A percentile compares a stretch with the other conserved stretches of the same genome.
Evolutionary conservation across 64 coral and sea anemone genomes (phyloP).

Genomic region (Stylophora pistillata): DNA sequence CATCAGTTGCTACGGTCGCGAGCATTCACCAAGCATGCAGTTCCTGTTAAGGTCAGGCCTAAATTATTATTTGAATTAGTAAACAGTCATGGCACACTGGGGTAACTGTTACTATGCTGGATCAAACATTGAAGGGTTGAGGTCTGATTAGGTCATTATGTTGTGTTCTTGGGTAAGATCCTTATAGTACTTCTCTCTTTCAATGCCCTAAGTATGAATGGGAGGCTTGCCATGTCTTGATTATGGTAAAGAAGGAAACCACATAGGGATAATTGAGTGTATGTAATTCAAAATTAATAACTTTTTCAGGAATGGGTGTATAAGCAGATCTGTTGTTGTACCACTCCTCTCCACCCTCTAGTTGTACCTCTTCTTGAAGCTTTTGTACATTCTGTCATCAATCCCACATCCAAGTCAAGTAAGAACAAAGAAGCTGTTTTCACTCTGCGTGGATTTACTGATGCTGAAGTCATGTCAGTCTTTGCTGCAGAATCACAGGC

Average conservation of each 20-base stretch:
- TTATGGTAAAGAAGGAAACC: no score
- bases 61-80: no score
- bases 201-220: no score
- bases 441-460: conserved; percentile 80
- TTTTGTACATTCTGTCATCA: conserved; percentile 91
- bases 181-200: no score
- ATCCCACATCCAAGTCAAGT: conserved; percentile 64
- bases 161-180: no score
- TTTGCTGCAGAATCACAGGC: conserved; percentile 69
- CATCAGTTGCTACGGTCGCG: conserved; percentile 84
- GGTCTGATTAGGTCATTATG: no score
- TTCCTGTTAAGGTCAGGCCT: conserved; percentile 82
- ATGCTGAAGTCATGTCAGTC: conserved; percentile 76
- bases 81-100: no score
- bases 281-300: neutral
- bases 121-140: no score
- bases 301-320: conserved; percentile 88
- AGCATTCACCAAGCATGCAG: conserved; percentile 93
- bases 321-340: conserved; percentile 82
- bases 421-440: conserved; percentile 30
- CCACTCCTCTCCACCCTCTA: conserved; percentile 84
- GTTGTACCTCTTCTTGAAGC: conserved; percentile 76
- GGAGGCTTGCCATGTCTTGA: no score
- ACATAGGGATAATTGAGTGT: no score
- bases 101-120: no score